These are phyloP conservation scores for Macrobrachium nipponense DNA, from an alignment of 1,140 invertebrate species.

Conservation along the genomic window DNA sequence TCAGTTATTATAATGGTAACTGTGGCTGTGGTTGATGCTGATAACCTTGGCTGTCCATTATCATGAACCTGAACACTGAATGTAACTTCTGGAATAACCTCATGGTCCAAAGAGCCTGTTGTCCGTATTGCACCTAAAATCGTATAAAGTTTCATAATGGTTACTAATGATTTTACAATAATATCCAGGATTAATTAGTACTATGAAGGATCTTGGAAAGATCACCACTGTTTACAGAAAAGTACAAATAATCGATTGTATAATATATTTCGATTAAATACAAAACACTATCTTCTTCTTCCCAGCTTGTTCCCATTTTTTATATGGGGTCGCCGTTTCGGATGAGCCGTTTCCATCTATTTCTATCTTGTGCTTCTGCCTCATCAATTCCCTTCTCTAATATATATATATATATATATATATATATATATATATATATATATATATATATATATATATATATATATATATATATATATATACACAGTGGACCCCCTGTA, in stretches of 20 bases:
- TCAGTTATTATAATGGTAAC: constrained; percentile 80
- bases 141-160: not conserved
- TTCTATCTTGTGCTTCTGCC: too few species aligned
- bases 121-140: constrained; percentile 80
- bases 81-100: constrained; percentile 77
- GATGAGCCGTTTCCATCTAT: too few species aligned
- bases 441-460: too few species aligned
- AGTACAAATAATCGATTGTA: not conserved
- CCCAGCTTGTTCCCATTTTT: too few species aligned
- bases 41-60: constrained; percentile 81
- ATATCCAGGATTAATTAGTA: not conserved
- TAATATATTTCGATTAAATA: not conserved
- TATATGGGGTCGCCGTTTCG: too few species aligned
- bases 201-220: not conserved
- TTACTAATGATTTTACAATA: not conserved
- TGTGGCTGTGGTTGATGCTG: constrained; percentile 77
- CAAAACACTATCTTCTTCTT: too few species aligned
- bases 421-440: too few species aligned
- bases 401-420: too few species aligned
- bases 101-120: constrained; percentile 83
- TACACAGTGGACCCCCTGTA: too few species aligned
- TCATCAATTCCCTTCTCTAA: too few species aligned
- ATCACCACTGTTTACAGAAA: too few species aligned
- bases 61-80: constrained; percentile 90
- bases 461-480: too few species aligned